Percentiles rank a stretch among this genome's conserved stretches.
phyloP scores from a whole-genome alignment of 2,888 invertebrate genomes.

The Psylliodes chrysocephalus region DNA sequence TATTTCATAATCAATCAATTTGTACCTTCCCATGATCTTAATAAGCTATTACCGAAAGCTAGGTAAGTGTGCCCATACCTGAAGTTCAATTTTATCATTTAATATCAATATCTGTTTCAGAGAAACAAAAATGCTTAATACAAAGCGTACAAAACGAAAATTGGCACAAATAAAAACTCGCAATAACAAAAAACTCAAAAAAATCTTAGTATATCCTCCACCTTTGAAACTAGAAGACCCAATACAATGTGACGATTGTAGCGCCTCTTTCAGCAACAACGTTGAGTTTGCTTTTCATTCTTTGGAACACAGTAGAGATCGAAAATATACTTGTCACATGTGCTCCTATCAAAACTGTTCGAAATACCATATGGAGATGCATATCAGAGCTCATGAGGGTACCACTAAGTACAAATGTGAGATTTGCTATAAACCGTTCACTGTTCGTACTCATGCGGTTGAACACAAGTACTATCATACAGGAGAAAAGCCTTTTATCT shows the following conservation, averaged over 20 bases:
- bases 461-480: constrained; percentile 63
- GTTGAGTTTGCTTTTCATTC: constrained; percentile 36
- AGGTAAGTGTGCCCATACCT: too few relatives aligned
- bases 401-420: constrained; percentile 63
- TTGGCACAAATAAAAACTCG: too few relatives aligned
- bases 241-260: constrained; percentile 24
- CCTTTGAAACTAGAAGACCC: constrained; percentile 27
- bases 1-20: too few relatives aligned
- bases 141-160: too few relatives aligned
- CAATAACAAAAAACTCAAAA: not conserved
- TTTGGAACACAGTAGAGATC: constrained; percentile 26
- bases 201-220: constrained; percentile 6
- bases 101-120: too few relatives aligned
- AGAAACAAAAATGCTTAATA: too few relatives aligned
- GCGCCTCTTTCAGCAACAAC: constrained; percentile 20
- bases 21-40: too few relatives aligned
- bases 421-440: constrained; percentile 64
- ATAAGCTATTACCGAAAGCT: too few relatives aligned
- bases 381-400: constrained; percentile 61
- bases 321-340: constrained; percentile 37
- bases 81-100: too few relatives aligned
- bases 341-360: constrained; percentile 22
- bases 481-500: constrained; percentile 64
- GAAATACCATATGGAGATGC: constrained; percentile 56
- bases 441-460: constrained; percentile 64